phyloP scores from a whole-genome alignment of 2,113 vertebrate species.

The Peromyscus leucopus region DNA sequence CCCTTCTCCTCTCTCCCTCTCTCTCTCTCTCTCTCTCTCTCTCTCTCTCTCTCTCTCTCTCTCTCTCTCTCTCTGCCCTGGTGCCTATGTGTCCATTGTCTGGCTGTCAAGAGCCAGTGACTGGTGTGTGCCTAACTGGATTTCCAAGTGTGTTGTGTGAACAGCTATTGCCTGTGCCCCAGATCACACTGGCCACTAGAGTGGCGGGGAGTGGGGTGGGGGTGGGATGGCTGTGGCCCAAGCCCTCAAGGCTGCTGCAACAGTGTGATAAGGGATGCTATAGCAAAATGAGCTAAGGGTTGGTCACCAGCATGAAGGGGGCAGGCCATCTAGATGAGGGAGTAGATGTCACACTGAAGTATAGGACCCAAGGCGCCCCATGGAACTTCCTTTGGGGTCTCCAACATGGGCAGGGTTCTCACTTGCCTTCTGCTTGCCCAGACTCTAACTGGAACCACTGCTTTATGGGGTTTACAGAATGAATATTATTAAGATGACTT shows the following conservation, averaged over 20 bases:
- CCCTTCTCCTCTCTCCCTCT: rapidly evolving
- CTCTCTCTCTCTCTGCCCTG: rapidly evolving
- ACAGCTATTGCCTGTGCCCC: not conserved
- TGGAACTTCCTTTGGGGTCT: not conserved
- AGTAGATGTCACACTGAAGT: not conserved
- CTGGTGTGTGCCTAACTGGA: rapidly evolving
- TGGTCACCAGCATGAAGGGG: not conserved
- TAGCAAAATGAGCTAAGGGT: not conserved
- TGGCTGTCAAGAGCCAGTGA: not conserved
- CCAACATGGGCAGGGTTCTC: not conserved
- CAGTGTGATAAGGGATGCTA: not conserved
- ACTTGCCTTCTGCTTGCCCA: not conserved
- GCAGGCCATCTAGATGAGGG: rapidly evolving
- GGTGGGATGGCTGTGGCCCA: not conserved
- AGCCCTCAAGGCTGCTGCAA: not conserved
- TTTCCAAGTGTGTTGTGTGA: not conserved
- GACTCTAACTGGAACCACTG: not conserved
- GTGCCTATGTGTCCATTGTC: not conserved
- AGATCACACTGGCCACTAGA: rapidly evolving
- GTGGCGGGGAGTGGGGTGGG: not conserved
- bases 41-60: not conserved
- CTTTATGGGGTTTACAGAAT: not conserved
- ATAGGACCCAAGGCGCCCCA: not conserved
- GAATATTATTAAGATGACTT: not conserved
- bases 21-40: rapidly evolving